phyloP scores from a whole-genome alignment of 2,888 invertebrate genomes.

The Biston stratarius region DNA sequence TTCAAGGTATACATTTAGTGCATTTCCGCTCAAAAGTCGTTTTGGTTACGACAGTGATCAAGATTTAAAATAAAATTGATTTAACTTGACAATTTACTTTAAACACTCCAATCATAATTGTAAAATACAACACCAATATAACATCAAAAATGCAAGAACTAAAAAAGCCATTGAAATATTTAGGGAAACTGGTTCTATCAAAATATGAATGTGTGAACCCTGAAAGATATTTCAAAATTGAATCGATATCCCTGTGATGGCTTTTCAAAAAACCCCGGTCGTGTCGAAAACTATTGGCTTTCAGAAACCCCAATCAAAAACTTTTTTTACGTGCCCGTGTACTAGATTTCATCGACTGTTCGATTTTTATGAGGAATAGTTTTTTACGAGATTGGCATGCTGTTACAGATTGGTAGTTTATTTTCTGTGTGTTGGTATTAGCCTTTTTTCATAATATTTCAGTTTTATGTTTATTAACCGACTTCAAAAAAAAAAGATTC shows the following conservation, averaged over 20 bases:
- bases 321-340: conserved; percentile 17
- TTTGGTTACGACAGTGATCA: no score
- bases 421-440: conserved; percentile 1
- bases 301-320: conserved; percentile 19
- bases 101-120: no score
- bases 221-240: conserved; percentile 27
- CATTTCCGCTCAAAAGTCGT: no score
- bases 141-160: not conserved
- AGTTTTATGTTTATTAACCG: not conserved
- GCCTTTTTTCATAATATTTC: not conserved
- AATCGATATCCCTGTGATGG: conserved; percentile 25
- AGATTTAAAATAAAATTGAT: no score
- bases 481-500: no score
- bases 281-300: conserved; percentile 26
- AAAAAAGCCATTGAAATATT: conserved; percentile 11
- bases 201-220: conserved; percentile 25
- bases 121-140: not conserved
- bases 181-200: conserved; percentile 16
- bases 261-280: conserved; percentile 14
- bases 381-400: not conserved
- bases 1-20: no score
- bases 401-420: not conserved
- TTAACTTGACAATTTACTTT: no score
- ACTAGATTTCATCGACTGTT: conserved; percentile 5
- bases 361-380: conserved; percentile 16